phyloP scores from a whole-genome alignment of 2,888 invertebrate genomes.

The Bibio marci region DNA sequence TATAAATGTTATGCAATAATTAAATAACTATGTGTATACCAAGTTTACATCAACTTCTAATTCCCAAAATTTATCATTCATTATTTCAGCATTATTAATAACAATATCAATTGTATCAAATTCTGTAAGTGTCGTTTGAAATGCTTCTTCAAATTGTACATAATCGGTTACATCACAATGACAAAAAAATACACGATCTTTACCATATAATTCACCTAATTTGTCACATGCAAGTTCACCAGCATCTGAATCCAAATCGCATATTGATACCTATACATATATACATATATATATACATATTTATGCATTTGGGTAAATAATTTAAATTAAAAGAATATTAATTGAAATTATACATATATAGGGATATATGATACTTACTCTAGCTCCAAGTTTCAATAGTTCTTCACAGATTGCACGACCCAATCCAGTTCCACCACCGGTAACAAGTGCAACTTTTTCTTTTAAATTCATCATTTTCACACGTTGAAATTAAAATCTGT shows the following conservation, averaged over 20 bases:
- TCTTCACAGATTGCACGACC: conserved; percentile 57
- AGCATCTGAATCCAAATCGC: conserved; percentile 52
- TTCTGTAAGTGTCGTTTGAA: conserved; percentile 51
- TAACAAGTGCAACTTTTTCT: conserved; percentile 54
- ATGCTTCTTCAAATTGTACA: conserved; percentile 61
- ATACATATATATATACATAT: neutral
- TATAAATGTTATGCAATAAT: too few relatives aligned
- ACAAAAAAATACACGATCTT: conserved; percentile 52
- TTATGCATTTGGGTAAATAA: neutral
- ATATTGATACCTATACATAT: conserved; percentile 46
- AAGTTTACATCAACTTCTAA: conserved; percentile 60
- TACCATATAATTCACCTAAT: conserved; percentile 43
- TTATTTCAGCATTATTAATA: conserved; percentile 63
- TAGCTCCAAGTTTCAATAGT: conserved; percentile 52
- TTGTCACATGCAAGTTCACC: conserved; percentile 51
- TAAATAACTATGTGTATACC: too few relatives aligned
- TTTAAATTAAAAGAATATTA: neutral
- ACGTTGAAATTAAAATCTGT: too few relatives aligned
- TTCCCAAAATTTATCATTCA: conserved; percentile 62
- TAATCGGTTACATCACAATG: conserved; percentile 64
- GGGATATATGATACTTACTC: conserved; percentile 35
- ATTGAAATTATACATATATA: conserved; percentile 8
- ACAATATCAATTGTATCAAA: conserved; percentile 60
- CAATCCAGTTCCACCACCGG: conserved; percentile 56
- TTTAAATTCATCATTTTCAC: conserved; percentile 52